Percentiles rank a stretch among this genome's conserved stretches.
Conservation (phyloP, 2,113 vertebrate genomes). For the Rhynchomys soricoides region DNA sequence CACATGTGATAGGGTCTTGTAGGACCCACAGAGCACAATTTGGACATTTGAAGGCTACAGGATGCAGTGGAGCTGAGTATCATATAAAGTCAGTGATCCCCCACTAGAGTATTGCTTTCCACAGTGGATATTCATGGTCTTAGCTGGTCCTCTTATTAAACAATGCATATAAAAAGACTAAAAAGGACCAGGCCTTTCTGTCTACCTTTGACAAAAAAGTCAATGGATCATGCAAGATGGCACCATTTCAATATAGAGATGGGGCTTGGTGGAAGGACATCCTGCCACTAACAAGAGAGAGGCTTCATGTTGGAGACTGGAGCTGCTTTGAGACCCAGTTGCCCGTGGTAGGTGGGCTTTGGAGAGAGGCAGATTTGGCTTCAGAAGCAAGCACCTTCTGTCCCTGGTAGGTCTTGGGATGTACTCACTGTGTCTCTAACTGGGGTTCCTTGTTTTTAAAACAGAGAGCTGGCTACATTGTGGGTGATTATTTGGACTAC, state of each 20-base stretch:
- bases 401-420: background rate
- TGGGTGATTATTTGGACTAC: background rate
- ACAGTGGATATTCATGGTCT: background rate
- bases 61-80: background rate
- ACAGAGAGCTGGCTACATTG: background rate
- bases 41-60: background rate
- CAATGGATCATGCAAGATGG: fast-evolving
- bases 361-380: background rate
- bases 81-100: background rate
- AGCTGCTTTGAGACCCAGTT: background rate
- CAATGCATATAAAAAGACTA: background rate
- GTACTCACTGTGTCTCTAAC: background rate
- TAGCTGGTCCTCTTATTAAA: background rate
- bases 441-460: background rate
- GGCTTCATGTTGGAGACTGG: background rate
- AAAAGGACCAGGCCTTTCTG: background rate
- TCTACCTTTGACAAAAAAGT: background rate
- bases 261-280: background rate
- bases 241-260: background rate
- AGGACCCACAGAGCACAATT: background rate
- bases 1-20: background rate
- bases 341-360: background rate
- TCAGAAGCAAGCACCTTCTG: background rate
- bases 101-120: background rate
- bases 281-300: background rate